A percentile compares a stretch with the other conserved stretches of the same genome.
Conservation (phyloP, 1,140 invertebrate species). For the Globodera rostochiensis region DNA sequence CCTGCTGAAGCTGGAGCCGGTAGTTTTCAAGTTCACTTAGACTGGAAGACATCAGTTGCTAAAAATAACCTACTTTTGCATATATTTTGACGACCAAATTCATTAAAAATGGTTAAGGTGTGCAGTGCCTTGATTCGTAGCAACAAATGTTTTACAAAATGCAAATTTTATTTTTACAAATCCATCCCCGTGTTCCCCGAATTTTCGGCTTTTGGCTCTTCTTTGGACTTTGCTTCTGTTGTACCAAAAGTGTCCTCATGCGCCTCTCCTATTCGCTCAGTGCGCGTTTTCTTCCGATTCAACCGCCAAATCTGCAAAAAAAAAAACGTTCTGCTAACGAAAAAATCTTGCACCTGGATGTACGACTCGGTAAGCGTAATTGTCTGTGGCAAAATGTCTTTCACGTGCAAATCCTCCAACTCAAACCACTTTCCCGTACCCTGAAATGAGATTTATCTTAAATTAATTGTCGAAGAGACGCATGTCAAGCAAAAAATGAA, state of each 20-base stretch:
- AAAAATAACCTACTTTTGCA: not conserved
- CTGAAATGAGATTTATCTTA: slow-evolving; percentile 60
- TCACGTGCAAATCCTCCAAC: slow-evolving; percentile 97
- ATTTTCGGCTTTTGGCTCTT: slow-evolving; percentile 9
- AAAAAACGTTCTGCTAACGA: slow-evolving; percentile 10
- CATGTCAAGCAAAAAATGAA: not conserved
- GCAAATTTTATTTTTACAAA: not conserved
- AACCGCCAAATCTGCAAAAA: slow-evolving; percentile 50
- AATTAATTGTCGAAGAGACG: not conserved
- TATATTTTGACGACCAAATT: not conserved
- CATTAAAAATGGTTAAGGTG: slow-evolving; percentile 10
- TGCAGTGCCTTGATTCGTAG: not conserved
- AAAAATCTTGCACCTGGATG: slow-evolving; percentile 75
- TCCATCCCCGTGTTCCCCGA: not conserved
- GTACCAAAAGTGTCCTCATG: slow-evolving; percentile 14
- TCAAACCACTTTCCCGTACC: slow-evolving; percentile 83
- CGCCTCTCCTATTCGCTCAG: slow-evolving; percentile 51
- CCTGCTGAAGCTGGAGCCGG: slow-evolving; percentile 48
- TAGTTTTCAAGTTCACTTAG: slow-evolving; percentile 48
- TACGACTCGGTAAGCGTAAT: slow-evolving; percentile 98
- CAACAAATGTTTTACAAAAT: not conserved
- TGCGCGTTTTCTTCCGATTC: slow-evolving; percentile 50
- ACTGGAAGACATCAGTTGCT: not conserved
- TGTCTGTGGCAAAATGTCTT: slow-evolving; percentile 96
- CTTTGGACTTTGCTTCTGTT: slow-evolving; percentile 2